Conservation (phyloP, 2,797 vertebrate species). For the Periophthalmus magnuspinnatus region DNA sequence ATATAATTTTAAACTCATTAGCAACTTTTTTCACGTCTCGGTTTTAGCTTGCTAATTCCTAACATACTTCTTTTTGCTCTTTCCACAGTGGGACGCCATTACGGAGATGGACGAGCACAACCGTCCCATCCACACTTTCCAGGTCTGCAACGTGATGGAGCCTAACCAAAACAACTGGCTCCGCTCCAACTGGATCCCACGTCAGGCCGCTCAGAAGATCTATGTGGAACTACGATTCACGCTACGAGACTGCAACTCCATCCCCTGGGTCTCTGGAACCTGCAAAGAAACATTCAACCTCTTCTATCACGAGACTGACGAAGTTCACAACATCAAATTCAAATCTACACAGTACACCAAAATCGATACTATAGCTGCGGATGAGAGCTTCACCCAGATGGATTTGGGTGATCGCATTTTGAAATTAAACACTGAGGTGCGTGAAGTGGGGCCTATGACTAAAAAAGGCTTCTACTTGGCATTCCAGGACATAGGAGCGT, state of each 20-base stretch:
- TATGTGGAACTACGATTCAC: slow-evolving; percentile 97
- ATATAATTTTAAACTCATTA: too few species aligned
- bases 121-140: slow-evolving; percentile 93
- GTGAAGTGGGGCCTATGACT: slow-evolving; percentile 90
- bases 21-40: too few species aligned
- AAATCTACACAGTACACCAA: slow-evolving; percentile 88
- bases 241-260: slow-evolving; percentile 94
- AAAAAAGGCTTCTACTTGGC: slow-evolving; percentile 93
- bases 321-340: slow-evolving; percentile 87
- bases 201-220: slow-evolving; percentile 92
- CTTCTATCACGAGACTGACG: slow-evolving; percentile 90
- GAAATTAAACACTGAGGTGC: slow-evolving; percentile 94
- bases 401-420: slow-evolving; percentile 94
- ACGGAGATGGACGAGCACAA: slow-evolving; percentile 97
- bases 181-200: slow-evolving; percentile 92
- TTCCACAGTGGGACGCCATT: slow-evolving; percentile 91
- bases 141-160: slow-evolving; percentile 97
- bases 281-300: slow-evolving; percentile 97
- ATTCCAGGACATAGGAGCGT: slow-evolving; percentile 95
- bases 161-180: slow-evolving; percentile 98
- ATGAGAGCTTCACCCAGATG: slow-evolving; percentile 97
- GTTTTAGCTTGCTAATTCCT: not conserved
- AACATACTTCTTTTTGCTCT: not conserved
- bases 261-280: slow-evolving; percentile 92
- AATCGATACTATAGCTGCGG: slow-evolving; percentile 94